These are phyloP conservation scores for Vipera latastei DNA, from an alignment of 2,797 vertebrate genomes.

Conservation along the genomic window DNA sequence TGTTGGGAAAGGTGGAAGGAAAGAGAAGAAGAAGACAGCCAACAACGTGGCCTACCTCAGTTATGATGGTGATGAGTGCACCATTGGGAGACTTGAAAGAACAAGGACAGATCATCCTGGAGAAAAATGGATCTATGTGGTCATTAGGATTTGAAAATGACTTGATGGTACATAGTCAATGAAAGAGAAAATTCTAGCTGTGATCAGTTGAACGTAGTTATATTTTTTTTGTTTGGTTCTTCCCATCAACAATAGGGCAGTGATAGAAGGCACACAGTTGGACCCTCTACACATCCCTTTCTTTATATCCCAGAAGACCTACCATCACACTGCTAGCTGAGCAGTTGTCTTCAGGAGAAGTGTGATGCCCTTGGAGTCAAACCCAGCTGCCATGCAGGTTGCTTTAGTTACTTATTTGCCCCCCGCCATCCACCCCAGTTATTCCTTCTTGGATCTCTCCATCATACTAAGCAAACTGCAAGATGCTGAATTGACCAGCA, in stretches of 20 bases:
- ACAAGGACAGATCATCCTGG: too few species aligned
- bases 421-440: not conserved
- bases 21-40: too few species aligned
- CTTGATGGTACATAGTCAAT: not conserved
- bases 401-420: not conserved
- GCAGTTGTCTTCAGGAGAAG: not conserved
- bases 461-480: not conserved
- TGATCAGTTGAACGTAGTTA: not conserved
- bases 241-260: not conserved
- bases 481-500: not conserved
- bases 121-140: not conserved
- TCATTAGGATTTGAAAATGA: not conserved
- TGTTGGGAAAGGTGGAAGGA: too few species aligned
- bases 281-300: not conserved
- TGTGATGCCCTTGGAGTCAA: not conserved
- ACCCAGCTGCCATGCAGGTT: not conserved
- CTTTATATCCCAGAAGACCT: not conserved
- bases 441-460: not conserved
- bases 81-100: too few species aligned
- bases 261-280: not conserved
- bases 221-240: not conserved
- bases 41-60: too few species aligned
- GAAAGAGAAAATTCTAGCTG: not conserved
- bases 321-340: not conserved
- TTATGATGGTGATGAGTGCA: too few species aligned